A percentile compares a stretch with the other conserved stretches of the same genome.
phyloP scores from a whole-genome alignment of 2,888 invertebrate species.

The Sycophila texana region DNA sequence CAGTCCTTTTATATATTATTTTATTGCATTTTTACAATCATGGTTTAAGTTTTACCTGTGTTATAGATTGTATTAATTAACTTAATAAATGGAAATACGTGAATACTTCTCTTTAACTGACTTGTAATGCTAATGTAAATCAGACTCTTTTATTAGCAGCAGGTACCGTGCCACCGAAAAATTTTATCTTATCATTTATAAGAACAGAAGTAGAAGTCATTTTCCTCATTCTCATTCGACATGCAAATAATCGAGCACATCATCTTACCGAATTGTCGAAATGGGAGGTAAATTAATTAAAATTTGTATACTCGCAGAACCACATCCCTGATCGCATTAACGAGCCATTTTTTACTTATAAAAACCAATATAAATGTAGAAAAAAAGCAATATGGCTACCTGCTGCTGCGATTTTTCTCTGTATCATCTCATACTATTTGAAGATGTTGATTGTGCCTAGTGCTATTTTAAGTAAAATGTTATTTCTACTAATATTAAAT shows the following conservation, averaged over 20 bases:
- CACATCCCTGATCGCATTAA: slow-evolving; percentile 46
- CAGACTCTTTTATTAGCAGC: too few relatives aligned
- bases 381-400: slow-evolving; percentile 35
- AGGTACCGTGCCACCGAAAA: too few relatives aligned
- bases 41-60: too few relatives aligned
- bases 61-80: too few relatives aligned
- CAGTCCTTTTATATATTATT: too few relatives aligned
- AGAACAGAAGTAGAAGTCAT: neutral
- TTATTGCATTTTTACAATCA: too few relatives aligned
- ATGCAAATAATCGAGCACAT: slow-evolving; percentile 21
- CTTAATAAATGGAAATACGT: too few relatives aligned
- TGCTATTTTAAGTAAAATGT: slow-evolving; percentile 66
- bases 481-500: slow-evolving; percentile 66
- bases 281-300: slow-evolving; percentile 38
- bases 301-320: too few relatives aligned
- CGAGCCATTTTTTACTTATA: slow-evolving; percentile 58
- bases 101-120: too few relatives aligned
- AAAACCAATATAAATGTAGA: neutral
- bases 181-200: too few relatives aligned
- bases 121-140: too few relatives aligned
- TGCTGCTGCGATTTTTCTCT: slow-evolving; percentile 33
- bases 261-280: slow-evolving; percentile 45
- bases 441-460: slow-evolving; percentile 63
- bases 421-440: slow-evolving; percentile 25
- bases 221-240: slow-evolving; percentile 23